Evolutionary conservation across 2,888 invertebrate species (phyloP).

Genomic region (Drosophila acutilabella): DNA sequence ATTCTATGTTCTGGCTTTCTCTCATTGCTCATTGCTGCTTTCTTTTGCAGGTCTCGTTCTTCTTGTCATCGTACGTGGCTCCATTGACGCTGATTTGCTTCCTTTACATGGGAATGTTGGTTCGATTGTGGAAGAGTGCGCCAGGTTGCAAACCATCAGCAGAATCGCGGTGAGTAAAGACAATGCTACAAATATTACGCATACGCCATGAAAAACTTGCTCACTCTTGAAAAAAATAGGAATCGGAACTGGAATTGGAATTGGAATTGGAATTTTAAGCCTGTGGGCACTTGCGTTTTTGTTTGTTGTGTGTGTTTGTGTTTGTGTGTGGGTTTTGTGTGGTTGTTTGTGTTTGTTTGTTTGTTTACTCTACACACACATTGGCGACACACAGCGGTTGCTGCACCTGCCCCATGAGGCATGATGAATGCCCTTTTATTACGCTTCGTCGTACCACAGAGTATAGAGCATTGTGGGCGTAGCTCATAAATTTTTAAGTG

Average conservation of each 20-base stretch:
- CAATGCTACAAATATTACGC: conserved; percentile 32
- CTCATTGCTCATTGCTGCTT: background rate
- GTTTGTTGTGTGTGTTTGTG: background rate
- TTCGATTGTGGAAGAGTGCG: conserved; percentile 92
- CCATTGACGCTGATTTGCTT: conserved; percentile 94
- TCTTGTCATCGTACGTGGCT: conserved; percentile 94
- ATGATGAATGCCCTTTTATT: conserved; percentile 70
- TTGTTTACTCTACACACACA: conserved; percentile 32
- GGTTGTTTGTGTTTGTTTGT: conserved; percentile 9
- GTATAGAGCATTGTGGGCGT: conserved; percentile 43
- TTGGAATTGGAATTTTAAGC: conserved; percentile 38
- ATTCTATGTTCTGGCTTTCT: background rate
- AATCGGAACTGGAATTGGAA: conserved; percentile 11
- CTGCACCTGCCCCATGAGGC: conserved; percentile 44
- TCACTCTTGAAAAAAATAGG: background rate
- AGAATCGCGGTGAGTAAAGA: conserved; percentile 86
- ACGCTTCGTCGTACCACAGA: conserved; percentile 34
- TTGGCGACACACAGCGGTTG: conserved; percentile 7
- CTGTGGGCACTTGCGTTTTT: conserved; percentile 31
- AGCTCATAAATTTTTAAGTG: conserved; percentile 70
- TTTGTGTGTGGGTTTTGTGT: background rate
- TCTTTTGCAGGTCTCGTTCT: conserved; percentile 91
- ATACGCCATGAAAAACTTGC: conserved; percentile 28
- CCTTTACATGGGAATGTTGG: conserved; percentile 95
- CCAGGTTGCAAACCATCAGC: conserved; percentile 93